These are phyloP conservation scores for Darevskia mixta DNA, from an alignment of 2,797 vertebrate species.

Conservation along the genomic window DNA sequence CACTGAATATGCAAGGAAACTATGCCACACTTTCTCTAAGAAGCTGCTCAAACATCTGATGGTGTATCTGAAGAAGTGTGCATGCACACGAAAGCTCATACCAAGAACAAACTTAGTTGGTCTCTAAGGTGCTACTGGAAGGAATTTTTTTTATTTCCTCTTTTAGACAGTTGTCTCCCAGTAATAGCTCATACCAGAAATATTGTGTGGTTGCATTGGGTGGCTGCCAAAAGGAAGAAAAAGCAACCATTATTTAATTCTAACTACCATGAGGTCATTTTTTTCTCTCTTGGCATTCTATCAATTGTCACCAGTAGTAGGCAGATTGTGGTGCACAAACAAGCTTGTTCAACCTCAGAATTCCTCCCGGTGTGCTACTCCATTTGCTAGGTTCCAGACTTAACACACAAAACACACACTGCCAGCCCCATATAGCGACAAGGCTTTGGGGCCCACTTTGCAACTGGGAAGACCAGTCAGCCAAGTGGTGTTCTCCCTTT, in stretches of 20 bases:
- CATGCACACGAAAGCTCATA: too few species aligned
- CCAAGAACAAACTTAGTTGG: too few species aligned
- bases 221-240: not conserved
- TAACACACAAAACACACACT: not conserved
- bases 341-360: not conserved
- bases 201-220: too few species aligned
- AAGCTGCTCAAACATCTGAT: too few species aligned
- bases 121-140: too few species aligned
- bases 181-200: not conserved
- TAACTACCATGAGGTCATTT: not conserved
- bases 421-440: not conserved
- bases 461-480: constrained; percentile 15
- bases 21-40: too few species aligned
- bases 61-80: too few species aligned
- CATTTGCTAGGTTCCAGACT: not conserved
- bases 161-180: not conserved
- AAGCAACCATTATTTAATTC: too few species aligned
- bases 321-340: not conserved
- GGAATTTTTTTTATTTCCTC: not conserved
- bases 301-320: not conserved
- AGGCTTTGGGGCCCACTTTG: not conserved
- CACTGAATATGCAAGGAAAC: too few species aligned
- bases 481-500: not conserved
- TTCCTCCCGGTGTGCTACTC: too few species aligned
- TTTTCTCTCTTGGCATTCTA: too few species aligned